Evolutionary conservation across 2,888 invertebrate genomes (phyloP).

Genomic region (Tetanocera ferruginea): DNA sequence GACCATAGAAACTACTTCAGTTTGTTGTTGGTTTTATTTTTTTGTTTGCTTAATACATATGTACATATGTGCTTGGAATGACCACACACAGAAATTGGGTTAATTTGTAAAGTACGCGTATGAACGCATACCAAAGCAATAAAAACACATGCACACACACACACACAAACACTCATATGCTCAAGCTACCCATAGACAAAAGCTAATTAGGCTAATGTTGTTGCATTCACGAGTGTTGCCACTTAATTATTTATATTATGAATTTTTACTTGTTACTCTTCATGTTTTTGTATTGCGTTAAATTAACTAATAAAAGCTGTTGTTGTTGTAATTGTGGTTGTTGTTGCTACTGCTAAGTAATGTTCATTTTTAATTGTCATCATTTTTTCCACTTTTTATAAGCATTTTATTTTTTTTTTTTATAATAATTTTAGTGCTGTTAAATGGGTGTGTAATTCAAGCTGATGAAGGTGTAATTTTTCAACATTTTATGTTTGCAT

Average conservation of each 20-base stretch:
- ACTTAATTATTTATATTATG: background rate
- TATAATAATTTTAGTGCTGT: no score
- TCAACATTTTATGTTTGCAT: no score
- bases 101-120: background rate
- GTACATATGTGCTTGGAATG: background rate
- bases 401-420: no score
- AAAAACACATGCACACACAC: background rate
- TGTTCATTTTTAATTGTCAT: no score
- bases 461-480: no score
- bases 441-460: no score
- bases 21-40: background rate
- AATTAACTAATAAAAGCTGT: background rate
- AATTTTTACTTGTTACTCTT: background rate
- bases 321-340: no score
- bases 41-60: background rate
- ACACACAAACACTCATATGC: no score
- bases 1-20: background rate
- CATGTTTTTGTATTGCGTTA: background rate
- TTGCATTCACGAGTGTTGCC: slow-evolving; percentile 20
- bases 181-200: background rate
- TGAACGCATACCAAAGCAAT: background rate
- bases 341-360: no score
- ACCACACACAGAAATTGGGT: slow-evolving; percentile 15
- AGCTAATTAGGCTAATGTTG: slow-evolving; percentile 19
- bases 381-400: no score